Conservation (phyloP, 2,797 vertebrate genomes). For the Emydoidea blandingii region DNA sequence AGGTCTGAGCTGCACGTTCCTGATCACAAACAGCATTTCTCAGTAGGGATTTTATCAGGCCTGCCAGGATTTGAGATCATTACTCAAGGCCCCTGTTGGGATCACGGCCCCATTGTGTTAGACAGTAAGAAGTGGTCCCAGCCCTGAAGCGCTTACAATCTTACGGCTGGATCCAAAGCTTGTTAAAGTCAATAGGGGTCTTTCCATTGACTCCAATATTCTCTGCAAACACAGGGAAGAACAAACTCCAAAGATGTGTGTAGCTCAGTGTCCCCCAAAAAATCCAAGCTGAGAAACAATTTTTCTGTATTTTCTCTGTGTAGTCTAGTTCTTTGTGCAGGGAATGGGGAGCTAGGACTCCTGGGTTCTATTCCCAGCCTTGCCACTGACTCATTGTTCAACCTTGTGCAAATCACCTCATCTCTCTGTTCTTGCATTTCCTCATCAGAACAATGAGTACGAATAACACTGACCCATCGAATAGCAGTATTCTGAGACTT, state of each 20-base stretch:
- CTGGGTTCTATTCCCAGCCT: background rate
- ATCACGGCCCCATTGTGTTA: background rate
- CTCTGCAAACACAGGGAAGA: background rate
- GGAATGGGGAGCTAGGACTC: background rate
- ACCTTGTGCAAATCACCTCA: background rate
- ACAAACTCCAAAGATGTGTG: background rate
- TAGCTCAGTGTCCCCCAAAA: background rate
- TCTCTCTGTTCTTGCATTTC: background rate
- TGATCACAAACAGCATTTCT: conserved; percentile 14
- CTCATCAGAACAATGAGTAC: background rate
- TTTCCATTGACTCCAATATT: background rate
- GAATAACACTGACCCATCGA: background rate
- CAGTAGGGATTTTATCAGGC: background rate
- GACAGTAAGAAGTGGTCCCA: background rate
- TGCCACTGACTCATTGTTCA: background rate
- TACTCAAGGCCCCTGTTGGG: background rate
- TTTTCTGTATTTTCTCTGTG: background rate
- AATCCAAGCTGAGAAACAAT: background rate
- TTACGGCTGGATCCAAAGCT: conserved; percentile 3
- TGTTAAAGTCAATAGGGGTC: background rate
- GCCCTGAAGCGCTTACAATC: background rate
- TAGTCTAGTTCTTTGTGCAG: background rate
- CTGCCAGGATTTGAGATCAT: conserved; percentile 18
- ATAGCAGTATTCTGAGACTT: background rate
- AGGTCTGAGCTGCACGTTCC: background rate